These are phyloP conservation scores for Ephialtes manifestator DNA, from an alignment of 2,888 invertebrate species.

Conservation along the genomic window DNA sequence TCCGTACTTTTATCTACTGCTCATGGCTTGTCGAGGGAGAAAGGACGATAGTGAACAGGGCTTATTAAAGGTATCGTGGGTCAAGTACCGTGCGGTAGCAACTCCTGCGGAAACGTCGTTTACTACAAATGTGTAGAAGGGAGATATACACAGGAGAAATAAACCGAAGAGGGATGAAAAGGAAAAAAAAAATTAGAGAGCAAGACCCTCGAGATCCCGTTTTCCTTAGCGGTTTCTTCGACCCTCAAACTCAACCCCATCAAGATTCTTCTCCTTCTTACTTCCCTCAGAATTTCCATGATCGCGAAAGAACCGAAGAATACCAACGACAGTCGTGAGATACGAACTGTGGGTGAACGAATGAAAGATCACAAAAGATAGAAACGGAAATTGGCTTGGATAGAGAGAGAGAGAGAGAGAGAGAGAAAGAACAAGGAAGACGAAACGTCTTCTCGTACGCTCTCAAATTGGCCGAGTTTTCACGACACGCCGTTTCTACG, in stretches of 20 bases:
- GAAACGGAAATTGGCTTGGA: background rate
- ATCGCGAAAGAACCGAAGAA: conserved; percentile 62
- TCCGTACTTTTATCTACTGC: background rate
- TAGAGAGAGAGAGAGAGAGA: conserved; percentile 3
- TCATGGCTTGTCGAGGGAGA: background rate
- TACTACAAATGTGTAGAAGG: conserved; percentile 2
- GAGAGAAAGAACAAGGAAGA: conserved; percentile 29
- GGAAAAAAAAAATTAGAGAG: conserved; percentile 52
- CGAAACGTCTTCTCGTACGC: conserved; percentile 44
- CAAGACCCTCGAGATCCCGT: conserved; percentile 37
- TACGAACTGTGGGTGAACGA: conserved; percentile 37
- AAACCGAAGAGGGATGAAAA: conserved; percentile 17
- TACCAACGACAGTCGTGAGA: conserved; percentile 47
- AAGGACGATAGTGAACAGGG: conserved; percentile 11
- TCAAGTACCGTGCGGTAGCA: conserved; percentile 30
- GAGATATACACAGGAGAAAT: background rate
- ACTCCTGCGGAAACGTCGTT: conserved; percentile 5
- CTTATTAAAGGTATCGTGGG: conserved; percentile 48
- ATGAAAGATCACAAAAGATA: conserved; percentile 13
- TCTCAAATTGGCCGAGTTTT: conserved; percentile 61
- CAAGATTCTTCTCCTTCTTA: conserved; percentile 7
- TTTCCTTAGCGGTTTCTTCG: conserved; percentile 43
- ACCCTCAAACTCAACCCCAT: conserved; percentile 27
- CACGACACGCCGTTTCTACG: conserved; percentile 62
- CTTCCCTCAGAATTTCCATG: conserved; percentile 57